Percentiles rank a stretch among this genome's conserved stretches.
Conservation (phyloP, 2,797 vertebrate genomes). For the Arnoldichthys spilopterus region DNA sequence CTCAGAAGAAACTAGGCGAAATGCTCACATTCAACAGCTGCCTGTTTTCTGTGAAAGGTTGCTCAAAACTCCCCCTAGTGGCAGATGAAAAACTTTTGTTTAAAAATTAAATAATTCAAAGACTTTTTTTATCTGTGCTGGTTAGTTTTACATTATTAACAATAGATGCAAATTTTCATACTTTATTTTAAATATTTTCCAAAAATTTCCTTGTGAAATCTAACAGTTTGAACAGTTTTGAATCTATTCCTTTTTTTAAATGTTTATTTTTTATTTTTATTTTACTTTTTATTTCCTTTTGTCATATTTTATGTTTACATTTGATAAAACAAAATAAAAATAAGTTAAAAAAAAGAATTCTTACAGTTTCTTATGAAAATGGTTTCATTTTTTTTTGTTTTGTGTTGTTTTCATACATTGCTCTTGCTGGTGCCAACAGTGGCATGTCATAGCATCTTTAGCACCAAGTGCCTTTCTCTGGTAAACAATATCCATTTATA, state of each 20-base stretch:
- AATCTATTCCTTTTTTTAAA: too few relatives aligned
- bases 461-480: not conserved
- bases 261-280: too few relatives aligned
- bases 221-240: too few relatives aligned
- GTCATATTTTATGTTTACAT: too few relatives aligned
- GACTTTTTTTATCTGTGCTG: too few relatives aligned
- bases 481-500: not conserved
- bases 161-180: not conserved
- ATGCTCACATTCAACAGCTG: not conserved
- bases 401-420: not conserved
- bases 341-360: too few relatives aligned
- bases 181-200: not conserved
- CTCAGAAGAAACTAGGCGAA: not conserved
- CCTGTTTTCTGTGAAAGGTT: slow-evolving; percentile 13
- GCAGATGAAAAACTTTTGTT: slow-evolving; percentile 25
- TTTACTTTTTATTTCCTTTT: too few relatives aligned
- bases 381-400: not conserved
- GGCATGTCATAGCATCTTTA: not conserved
- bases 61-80: slow-evolving; percentile 72
- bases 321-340: too few relatives aligned
- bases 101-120: not conserved
- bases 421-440: not conserved
- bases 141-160: too few relatives aligned
- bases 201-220: not conserved
- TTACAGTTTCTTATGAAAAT: not conserved